Base-by-base conservation (phyloP, 2,113 vertebrate genomes). In the Periophthalmus modestus region DNA sequence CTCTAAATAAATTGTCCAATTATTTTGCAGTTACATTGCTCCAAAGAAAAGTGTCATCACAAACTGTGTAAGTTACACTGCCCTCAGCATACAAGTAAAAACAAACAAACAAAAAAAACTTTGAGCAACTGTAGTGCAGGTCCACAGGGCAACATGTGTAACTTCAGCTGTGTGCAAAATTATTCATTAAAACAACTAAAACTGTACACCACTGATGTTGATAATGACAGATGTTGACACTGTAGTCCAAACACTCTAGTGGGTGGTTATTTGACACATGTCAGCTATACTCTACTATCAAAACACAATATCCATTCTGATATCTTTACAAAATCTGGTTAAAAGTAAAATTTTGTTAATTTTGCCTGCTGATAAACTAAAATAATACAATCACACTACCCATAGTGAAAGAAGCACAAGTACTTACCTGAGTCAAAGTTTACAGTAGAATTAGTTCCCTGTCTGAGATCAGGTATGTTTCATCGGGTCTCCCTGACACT, bases 401-500 rank as follows among this genome's bases (percentile, higher is more conserved):
- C 21, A 11, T 21, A 55, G n/a, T 55, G 7, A 55, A 55, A 55
- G 39, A 7, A 43, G 39, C 7, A 58, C 6, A 13, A 5, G 12
- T 23, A 59, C 57, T 28, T 59, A 59, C 57, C 57, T 12, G 9
- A 23, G 55, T 55, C 19, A 55, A 10, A 19, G 5, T 59, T 13
- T 24, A 15, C 13, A 58, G 24, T 24, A 6, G 13, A 50, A 16
- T 18, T 50, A 13, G 21, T 58, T 58, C 21, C 14, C n/a, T 28
- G 12, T 14, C 55, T 24, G 14, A 59, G 23, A 23, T 23, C 23
- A 28, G 23, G 12, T 28, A 14, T 28, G 13, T 28, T 6, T 24
- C 23, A 59, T 15, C 14, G 13, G 16, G 13, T 63, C 74, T 24
- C 66, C 52, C 54, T 74, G 69, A 48, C 68, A 66, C 57, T 85